These are phyloP conservation scores for Oconnorella tubifera DNA, from an alignment of 2,888 invertebrate species.

Conservation along the genomic window DNA sequence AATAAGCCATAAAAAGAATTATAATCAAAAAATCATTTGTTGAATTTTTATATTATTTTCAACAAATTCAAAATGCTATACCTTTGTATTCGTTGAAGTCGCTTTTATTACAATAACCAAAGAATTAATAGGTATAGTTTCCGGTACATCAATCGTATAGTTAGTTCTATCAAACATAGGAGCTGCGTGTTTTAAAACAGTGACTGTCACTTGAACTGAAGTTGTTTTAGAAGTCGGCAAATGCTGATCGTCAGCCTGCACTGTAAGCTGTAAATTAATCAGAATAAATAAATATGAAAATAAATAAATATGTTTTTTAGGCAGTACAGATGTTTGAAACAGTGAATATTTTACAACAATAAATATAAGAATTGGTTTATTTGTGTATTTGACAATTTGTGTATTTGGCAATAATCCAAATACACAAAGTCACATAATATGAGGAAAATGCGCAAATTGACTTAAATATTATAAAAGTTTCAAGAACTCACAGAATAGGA, in stretches of 20 bases:
- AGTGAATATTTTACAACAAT: no score
- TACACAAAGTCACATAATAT: no score
- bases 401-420: no score
- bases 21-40: background rate
- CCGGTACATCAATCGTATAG: constrained; percentile 26
- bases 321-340: no score
- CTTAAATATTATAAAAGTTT: no score
- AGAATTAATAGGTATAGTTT: constrained; percentile 13
- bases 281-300: no score
- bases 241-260: constrained; percentile 36
- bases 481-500: constrained; percentile 43
- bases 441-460: no score
- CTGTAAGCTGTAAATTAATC: constrained; percentile 32
- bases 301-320: no score
- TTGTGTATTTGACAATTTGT: no score
- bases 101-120: constrained; percentile 28
- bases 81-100: constrained; percentile 27
- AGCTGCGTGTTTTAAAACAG: constrained; percentile 32
- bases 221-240: constrained; percentile 29
- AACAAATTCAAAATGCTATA: constrained; percentile 4
- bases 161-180: constrained; percentile 28
- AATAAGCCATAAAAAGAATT: background rate
- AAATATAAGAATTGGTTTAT: no score
- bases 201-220: constrained; percentile 27
- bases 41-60: no score